phyloP scores from a whole-genome alignment of 2,113 vertebrate genomes.

The Macquaria australasica region DNA sequence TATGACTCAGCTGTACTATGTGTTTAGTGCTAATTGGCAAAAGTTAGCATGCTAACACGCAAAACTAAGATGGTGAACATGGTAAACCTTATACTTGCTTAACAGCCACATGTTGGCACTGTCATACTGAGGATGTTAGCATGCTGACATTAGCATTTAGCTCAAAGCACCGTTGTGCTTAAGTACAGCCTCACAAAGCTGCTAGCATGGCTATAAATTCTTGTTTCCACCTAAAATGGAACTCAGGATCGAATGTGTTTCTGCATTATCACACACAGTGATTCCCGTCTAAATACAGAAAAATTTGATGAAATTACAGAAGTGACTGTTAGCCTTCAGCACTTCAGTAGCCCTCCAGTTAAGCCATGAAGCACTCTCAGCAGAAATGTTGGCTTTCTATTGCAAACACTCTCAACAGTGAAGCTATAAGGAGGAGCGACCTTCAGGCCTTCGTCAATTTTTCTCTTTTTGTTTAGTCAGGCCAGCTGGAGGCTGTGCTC shows the following conservation, averaged over 20 bases:
- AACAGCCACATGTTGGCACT: not conserved
- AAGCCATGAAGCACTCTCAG: conserved; percentile 38
- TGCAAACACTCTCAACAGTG: conserved; percentile 36
- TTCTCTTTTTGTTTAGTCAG: conserved; percentile 81
- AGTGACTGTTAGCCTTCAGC: not conserved
- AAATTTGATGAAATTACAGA: conserved; percentile 22
- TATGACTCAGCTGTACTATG: too few species aligned
- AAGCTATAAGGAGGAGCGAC: conserved; percentile 44
- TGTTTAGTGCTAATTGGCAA: not conserved
- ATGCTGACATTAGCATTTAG: not conserved
- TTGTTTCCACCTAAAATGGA: not conserved
- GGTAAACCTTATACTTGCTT: not conserved
- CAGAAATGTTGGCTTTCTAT: conserved; percentile 21
- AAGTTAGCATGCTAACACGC: not conserved
- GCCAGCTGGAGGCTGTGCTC: conserved; percentile 66
- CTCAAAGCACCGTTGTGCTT: not conserved
- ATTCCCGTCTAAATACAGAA: not conserved
- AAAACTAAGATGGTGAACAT: not conserved
- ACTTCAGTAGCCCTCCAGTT: conserved; percentile 40
- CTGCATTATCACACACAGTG: not conserved
- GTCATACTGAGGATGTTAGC: not conserved
- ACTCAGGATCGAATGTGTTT: not conserved
- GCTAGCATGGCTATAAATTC: not conserved
- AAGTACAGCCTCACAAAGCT: not conserved
- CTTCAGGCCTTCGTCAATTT: conserved; percentile 61